Conservation (phyloP, 2,888 invertebrate genomes). For the Dermolepida albohirtum region DNA sequence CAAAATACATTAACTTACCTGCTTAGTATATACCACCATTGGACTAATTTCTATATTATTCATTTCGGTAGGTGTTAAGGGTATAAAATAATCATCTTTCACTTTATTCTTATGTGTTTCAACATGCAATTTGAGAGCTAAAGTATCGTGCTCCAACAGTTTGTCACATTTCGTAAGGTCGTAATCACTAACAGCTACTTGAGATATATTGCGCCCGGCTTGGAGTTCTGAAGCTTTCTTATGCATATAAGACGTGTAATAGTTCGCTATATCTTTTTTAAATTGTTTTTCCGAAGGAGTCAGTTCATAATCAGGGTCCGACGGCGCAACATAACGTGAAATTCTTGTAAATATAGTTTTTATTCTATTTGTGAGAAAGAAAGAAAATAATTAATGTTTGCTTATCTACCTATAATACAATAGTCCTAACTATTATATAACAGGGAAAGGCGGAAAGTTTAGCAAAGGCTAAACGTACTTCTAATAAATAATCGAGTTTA, state of each 20-base stretch:
- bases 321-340: constrained; percentile 51
- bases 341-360: constrained; percentile 59
- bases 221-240: constrained; percentile 11
- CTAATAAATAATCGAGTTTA: too few relatives aligned
- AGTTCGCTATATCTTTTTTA: constrained; percentile 47
- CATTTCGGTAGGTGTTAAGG: constrained; percentile 63
- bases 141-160: not conserved
- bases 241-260: constrained; percentile 49
- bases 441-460: too few relatives aligned
- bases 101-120: not conserved
- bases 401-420: too few relatives aligned
- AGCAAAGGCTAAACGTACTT: too few relatives aligned
- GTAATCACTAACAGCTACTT: constrained; percentile 18
- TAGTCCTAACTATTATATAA: too few relatives aligned
- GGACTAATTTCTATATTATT: constrained; percentile 63
- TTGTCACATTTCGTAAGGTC: not conserved
- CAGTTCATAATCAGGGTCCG: constrained; percentile 51
- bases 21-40: constrained; percentile 54
- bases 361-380: constrained; percentile 52
- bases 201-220: not conserved
- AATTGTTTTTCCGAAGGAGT: constrained; percentile 47
- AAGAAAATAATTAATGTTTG: too few relatives aligned
- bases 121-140: not conserved
- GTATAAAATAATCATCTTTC: constrained; percentile 50
- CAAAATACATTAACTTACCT: constrained; percentile 49